These are phyloP conservation scores for Orchestia grillus DNA, from an alignment of 1,140 invertebrate species.

Conservation along the genomic window DNA sequence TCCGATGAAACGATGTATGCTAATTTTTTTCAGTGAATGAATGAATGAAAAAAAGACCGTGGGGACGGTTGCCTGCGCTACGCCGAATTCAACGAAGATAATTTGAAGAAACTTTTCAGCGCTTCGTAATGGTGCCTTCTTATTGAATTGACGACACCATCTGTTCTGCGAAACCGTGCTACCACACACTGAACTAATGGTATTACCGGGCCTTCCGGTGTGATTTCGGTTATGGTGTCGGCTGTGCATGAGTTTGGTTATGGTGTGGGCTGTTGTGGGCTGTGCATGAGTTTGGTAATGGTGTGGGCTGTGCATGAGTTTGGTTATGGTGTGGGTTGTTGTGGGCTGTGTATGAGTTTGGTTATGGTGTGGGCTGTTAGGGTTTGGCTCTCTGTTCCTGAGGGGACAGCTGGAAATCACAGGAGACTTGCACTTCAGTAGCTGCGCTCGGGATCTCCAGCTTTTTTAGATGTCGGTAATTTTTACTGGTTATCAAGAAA, in stretches of 20 bases:
- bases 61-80: not conserved
- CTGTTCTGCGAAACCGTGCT: not conserved
- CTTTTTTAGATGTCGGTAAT: no score
- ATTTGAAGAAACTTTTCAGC: not conserved
- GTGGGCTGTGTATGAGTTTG: no score
- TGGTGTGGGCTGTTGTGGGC: no score
- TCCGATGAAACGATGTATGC: not conserved
- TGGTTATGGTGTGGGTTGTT: no score
- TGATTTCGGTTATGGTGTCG: not conserved
- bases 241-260: not conserved
- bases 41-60: not conserved
- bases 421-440: no score
- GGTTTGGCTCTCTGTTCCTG: no score
- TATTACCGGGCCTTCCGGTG: not conserved
- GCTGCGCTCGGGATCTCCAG: no score
- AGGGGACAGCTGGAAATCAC: no score
- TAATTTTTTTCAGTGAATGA: not conserved
- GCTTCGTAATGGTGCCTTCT: not conserved
- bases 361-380: no score
- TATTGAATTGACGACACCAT: not conserved
- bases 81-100: not conserved
- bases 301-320: no score
- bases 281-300: no score
- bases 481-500: no score
- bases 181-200: not conserved